Base-by-base conservation (phyloP, 2,888 invertebrate species). In the Agrochola circellaris region DNA sequence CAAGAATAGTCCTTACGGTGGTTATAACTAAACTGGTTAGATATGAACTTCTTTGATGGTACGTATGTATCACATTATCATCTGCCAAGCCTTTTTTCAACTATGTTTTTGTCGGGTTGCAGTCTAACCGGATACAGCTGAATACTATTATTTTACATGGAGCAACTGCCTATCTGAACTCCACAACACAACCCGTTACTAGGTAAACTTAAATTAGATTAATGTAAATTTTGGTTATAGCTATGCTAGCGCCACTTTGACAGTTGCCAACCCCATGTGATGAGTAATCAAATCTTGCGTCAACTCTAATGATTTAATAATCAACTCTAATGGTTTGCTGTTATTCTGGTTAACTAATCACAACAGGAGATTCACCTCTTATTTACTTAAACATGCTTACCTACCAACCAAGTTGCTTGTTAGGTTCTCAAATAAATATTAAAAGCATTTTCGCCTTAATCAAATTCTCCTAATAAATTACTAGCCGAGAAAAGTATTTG, bases 401-500 rank as follows among this genome's bases (percentile, higher is more conserved):
- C 38, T 42, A 42, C 30, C 17, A 61, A 58, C 45, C 11, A 45
- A 23, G 30, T 61, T 54, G 67, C 58, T 51, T 48, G 20, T 30
- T 51, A 67, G 5, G 26, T 30, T 38, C 17, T 51, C 38, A 34
- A 64, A 58, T 66, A 6, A 45, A 79, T 56, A 67, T 30, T 34
- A 51, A 23, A 26, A 56, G 7, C n/a, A 42, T 34, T 51, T 42
- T 20, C 38, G 60, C 42, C 8, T 54, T 66, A 61, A 65, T 66
- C 56, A 54, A 66, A 67, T 48, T 67, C 34, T 70, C n/a, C 4
- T 34, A n/a, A 51, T 30, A 54, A 60, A 51, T 67, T 20, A 60
- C 38, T 67, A 67, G 38, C 30, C n/a, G 20, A 51, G 68, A 48
- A 20, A 58, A n/a, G 61, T 64, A 69, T 75, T 70, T 66, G 67